These are phyloP conservation scores for Bombylius discolor DNA, from an alignment of 2,888 invertebrate genomes.

Conservation along the genomic window DNA sequence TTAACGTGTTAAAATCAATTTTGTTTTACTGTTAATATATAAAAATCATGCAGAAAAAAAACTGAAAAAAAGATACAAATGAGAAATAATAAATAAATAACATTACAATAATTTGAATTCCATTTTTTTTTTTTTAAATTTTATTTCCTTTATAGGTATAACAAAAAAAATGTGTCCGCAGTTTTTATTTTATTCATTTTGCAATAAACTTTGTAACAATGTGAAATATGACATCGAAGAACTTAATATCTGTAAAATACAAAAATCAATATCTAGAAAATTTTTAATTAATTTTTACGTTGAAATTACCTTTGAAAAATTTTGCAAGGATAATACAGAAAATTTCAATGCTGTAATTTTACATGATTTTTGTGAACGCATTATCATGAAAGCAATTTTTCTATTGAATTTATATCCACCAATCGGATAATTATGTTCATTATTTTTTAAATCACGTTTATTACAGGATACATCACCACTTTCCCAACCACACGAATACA, in stretches of 20 bases:
- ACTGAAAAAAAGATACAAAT: too few species aligned
- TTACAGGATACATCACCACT: slow-evolving; percentile 11
- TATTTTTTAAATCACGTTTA: not conserved
- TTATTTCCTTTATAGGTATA: too few species aligned
- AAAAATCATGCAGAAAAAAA: too few species aligned
- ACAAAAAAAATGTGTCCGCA: too few species aligned
- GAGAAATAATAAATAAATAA: too few species aligned
- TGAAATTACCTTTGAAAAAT: slow-evolving; percentile 26
- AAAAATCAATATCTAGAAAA: too few species aligned
- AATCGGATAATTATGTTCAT: slow-evolving; percentile 14
- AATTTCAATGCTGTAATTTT: slow-evolving; percentile 33
- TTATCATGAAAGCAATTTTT: slow-evolving; percentile 26
- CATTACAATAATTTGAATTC: too few species aligned
- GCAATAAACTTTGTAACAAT: slow-evolving; percentile 25
- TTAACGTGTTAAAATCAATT: slow-evolving; percentile 11
- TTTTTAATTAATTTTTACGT: not conserved
- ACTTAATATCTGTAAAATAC: slow-evolving; percentile 26
- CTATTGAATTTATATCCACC: slow-evolving; percentile 21
- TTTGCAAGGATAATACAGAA: slow-evolving; percentile 30
- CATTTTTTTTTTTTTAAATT: too few species aligned
- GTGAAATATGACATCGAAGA: slow-evolving; percentile 36
- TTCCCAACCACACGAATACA: slow-evolving; percentile 26
- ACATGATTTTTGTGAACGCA: slow-evolving; percentile 29
- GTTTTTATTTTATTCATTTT: slow-evolving; percentile 1
- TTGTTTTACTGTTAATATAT: too few species aligned